A percentile compares a stretch with the other conserved stretches of the same genome.
phyloP scores from a whole-genome alignment of 2,113 vertebrate species.

The Dasyornis broadbenti region DNA sequence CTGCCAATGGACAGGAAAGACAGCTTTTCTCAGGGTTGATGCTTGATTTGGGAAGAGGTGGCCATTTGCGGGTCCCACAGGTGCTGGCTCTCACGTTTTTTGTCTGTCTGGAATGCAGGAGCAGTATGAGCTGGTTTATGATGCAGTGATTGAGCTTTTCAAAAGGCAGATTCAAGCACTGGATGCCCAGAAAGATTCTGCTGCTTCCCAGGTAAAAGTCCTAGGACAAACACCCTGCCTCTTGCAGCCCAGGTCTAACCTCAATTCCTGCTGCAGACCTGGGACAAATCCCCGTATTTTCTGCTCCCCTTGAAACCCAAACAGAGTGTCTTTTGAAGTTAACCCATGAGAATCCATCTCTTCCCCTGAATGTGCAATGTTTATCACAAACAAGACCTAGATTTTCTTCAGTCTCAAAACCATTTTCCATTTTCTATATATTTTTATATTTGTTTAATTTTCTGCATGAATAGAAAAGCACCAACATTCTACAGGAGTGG shows the following conservation, averaged over 20 bases:
- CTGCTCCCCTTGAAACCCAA: background rate
- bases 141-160: constrained; percentile 83
- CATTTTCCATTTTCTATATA: background rate
- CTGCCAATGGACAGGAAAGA: background rate
- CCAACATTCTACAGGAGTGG: fast-evolving
- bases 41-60: background rate
- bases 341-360: background rate
- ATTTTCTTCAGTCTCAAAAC: background rate
- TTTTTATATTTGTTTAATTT: background rate
- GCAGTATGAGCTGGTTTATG: constrained; percentile 92
- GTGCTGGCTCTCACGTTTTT: background rate
- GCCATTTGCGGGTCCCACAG: too few species aligned
- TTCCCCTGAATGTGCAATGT: background rate
- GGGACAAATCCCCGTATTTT: background rate
- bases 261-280: background rate
- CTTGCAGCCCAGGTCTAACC: background rate
- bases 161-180: constrained; percentile 76
- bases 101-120: constrained; percentile 71
- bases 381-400: background rate
- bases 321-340: background rate
- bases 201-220: constrained; percentile 61
- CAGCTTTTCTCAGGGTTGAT: background rate
- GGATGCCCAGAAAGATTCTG: background rate
- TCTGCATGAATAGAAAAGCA: background rate
- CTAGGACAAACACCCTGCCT: background rate